A percentile compares a stretch with the other conserved stretches of the same genome.
phyloP scores from a whole-genome alignment of 2,113 vertebrate species.

The Seriola rivoliana region DNA sequence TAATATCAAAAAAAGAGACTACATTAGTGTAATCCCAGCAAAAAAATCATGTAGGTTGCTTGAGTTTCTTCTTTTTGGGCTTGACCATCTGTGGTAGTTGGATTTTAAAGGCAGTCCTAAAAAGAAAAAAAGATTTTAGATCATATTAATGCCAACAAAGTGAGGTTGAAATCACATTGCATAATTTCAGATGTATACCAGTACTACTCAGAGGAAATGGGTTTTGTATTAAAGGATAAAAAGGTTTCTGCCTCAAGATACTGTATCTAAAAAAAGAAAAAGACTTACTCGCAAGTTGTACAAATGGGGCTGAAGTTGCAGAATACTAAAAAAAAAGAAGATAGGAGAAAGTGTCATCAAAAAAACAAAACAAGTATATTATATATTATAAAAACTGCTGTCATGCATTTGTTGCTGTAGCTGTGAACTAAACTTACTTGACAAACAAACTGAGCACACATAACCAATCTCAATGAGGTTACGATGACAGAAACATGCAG shows the following conservation, averaged over 20 bases:
- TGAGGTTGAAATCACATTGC: neutral
- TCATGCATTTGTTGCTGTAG: neutral
- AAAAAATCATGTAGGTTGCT: slow-evolving; percentile 78
- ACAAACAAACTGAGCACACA: slow-evolving; percentile 97
- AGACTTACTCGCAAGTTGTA: slow-evolving; percentile 98
- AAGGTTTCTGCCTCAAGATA: neutral
- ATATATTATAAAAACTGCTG: neutral
- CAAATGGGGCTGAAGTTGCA: slow-evolving; percentile 99
- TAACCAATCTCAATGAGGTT: slow-evolving; percentile 99
- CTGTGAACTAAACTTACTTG: slow-evolving; percentile 86
- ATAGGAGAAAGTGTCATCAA: neutral
- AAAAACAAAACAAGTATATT: neutral
- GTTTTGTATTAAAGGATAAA: neutral
- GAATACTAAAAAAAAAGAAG: slow-evolving; percentile 88
- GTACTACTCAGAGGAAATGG: neutral
- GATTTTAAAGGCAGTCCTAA: slow-evolving; percentile 97
- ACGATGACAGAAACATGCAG: slow-evolving; percentile 97
- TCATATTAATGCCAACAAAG: neutral
- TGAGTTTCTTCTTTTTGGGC: slow-evolving; percentile 97
- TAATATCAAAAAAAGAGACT: neutral
- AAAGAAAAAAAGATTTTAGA: slow-evolving; percentile 53
- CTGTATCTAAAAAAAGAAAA: neutral
- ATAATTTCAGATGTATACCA: neutral
- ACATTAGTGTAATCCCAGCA: neutral
- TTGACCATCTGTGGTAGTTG: slow-evolving; percentile 95